A percentile compares a stretch with the other conserved stretches of the same genome.
Evolutionary conservation across 1,140 invertebrate genomes (phyloP).

Genomic region (Drosophila gunungcola): DNA sequence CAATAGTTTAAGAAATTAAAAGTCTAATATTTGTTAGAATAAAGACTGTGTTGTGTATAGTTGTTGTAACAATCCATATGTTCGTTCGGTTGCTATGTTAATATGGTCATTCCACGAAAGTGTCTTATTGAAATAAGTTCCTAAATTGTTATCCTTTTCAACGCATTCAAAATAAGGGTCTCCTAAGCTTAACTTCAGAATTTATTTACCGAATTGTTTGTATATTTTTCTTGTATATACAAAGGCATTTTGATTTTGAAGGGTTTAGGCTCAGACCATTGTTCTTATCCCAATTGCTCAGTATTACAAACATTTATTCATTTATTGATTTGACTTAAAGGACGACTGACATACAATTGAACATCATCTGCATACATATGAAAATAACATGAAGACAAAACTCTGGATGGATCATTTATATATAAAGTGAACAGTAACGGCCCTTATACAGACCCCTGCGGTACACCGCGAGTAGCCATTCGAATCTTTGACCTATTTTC

Average conservation of each 20-base stretch:
- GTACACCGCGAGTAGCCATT: background rate
- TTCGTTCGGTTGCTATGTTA: background rate
- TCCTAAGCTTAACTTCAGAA: background rate
- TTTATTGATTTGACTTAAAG: background rate
- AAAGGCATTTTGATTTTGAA: background rate
- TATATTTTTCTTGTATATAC: background rate
- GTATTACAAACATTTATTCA: background rate
- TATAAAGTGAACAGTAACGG: background rate
- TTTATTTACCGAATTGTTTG: background rate
- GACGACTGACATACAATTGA: background rate
- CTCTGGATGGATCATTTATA: background rate
- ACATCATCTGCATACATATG: no score
- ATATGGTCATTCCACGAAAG: no score
- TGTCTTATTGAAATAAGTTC: no score
- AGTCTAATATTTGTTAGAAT: no score
- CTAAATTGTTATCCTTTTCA: no score
- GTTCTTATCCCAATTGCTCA: background rate
- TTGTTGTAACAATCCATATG: no score
- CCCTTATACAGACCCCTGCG: background rate
- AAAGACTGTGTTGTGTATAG: no score
- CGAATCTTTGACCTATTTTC: background rate
- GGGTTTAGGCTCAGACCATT: background rate
- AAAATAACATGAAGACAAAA: no score
- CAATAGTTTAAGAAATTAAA: no score
- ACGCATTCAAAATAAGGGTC: background rate